A percentile compares a stretch with the other conserved stretches of the same genome.
Conservation (phyloP, 2,113 vertebrate species). For the Sylvietta virens region DNA sequence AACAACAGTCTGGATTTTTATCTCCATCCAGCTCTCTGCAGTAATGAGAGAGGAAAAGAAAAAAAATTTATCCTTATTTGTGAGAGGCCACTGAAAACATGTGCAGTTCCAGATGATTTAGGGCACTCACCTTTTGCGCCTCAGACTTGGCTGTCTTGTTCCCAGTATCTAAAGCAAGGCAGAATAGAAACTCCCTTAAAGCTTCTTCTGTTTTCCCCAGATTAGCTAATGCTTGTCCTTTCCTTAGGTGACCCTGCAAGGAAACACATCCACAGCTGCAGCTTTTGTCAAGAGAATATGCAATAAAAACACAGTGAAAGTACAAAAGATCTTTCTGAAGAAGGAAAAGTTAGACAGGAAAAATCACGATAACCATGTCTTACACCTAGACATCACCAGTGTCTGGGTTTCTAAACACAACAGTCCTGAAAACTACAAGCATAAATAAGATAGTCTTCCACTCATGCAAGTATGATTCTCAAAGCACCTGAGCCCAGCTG, state of each 20-base stretch:
- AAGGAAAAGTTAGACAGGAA: background rate
- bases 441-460: background rate
- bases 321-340: background rate
- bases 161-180: conserved; percentile 84
- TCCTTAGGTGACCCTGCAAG: conserved; percentile 84
- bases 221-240: conserved; percentile 83
- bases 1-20: background rate
- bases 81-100: background rate
- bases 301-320: background rate
- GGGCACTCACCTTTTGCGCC: conserved; percentile 79
- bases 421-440: background rate
- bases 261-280: background rate
- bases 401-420: background rate
- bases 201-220: conserved; percentile 86
- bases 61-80: background rate
- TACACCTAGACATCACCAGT: background rate
- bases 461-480: background rate
- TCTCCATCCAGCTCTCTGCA: background rate
- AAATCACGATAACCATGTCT: background rate
- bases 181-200: conserved; percentile 86
- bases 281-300: background rate
- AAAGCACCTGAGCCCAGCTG: background rate
- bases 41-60: background rate
- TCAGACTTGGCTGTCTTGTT: conserved; percentile 81
- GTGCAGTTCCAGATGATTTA: background rate